These are phyloP conservation scores for Nebria salina DNA, from an alignment of 2,888 invertebrate genomes.

Conservation along the genomic window DNA sequence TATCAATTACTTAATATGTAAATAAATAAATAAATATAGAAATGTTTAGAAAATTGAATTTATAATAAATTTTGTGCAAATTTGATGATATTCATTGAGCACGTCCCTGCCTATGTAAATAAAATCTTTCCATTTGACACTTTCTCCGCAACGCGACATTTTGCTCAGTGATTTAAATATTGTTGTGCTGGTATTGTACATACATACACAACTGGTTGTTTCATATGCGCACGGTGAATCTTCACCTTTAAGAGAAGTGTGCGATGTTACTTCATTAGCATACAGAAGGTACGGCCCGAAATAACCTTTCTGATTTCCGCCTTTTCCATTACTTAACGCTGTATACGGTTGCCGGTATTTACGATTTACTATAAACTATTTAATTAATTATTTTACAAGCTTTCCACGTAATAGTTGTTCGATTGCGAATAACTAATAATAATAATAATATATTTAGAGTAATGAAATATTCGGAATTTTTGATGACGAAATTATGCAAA, in stretches of 20 bases:
- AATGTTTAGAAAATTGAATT: too few relatives aligned
- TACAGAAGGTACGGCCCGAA: conserved; percentile 32
- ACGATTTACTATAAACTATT: conserved; percentile 8
- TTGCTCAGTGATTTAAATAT: conserved; percentile 36
- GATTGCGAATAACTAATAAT: not conserved
- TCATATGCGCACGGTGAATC: conserved; percentile 36
- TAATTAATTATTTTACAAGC: conserved; percentile 30
- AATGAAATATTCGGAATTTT: conserved; percentile 7
- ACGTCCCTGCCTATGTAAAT: conserved; percentile 12
- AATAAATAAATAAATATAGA: too few relatives aligned
- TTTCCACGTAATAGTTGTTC: conserved; percentile 10
- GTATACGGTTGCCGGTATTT: conserved; percentile 26
- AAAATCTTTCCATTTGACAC: conserved; percentile 29
- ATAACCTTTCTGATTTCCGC: conserved; percentile 41
- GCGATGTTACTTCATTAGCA: conserved; percentile 26
- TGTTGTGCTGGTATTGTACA: conserved; percentile 12
- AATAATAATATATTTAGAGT: conserved; percentile 18
- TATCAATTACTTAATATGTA: too few relatives aligned
- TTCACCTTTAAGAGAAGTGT: conserved; percentile 33
- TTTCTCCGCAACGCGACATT: conserved; percentile 32
- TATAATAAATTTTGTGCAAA: not conserved
- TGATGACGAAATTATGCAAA: conserved; percentile 5
- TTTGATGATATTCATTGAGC: not conserved
- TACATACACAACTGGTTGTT: conserved; percentile 3
- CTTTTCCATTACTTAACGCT: conserved; percentile 39